Evolutionary conservation across 1,140 invertebrate genomes (phyloP).

Genomic region (Diprion similis): DNA sequence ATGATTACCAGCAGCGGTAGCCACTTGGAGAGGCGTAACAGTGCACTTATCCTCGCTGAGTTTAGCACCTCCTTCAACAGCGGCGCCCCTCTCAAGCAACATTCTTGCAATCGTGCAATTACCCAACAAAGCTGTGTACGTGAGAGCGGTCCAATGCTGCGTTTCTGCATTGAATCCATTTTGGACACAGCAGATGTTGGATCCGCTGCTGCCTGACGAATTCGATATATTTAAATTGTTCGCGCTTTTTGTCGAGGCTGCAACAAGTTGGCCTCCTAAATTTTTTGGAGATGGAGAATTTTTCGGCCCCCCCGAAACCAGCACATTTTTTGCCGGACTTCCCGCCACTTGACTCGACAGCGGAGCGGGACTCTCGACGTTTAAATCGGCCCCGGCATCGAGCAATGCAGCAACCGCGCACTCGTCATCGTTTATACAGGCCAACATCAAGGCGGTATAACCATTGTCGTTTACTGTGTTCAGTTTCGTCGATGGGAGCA

Average conservation of each 20-base stretch:
- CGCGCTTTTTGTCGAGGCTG: not conserved
- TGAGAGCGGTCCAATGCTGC: conserved; percentile 80
- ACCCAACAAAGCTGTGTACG: conserved; percentile 71
- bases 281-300: conserved; percentile 20
- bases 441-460: conserved; percentile 82
- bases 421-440: conserved; percentile 81
- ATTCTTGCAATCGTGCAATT: conserved; percentile 67
- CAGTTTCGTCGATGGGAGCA: conserved; percentile 75
- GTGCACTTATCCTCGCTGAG: conserved; percentile 84
- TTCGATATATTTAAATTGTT: conserved; percentile 16
- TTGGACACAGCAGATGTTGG: conserved; percentile 36
- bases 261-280: not conserved
- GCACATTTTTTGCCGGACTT: conserved; percentile 37
- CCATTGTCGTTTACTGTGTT: conserved; percentile 83
- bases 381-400: conserved; percentile 80
- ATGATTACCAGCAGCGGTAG: conserved; percentile 80
- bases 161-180: conserved; percentile 71
- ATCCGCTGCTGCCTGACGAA: conserved; percentile 35
- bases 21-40: conserved; percentile 85
- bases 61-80: conserved; percentile 84
- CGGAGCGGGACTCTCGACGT: conserved; percentile 70
- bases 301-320: conserved; percentile 23
- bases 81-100: conserved; percentile 79
- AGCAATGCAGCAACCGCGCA: conserved; percentile 73
- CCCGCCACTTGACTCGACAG: conserved; percentile 36